Conservation (phyloP, 2,113 vertebrate species). For the Elanoides forficatus region DNA sequence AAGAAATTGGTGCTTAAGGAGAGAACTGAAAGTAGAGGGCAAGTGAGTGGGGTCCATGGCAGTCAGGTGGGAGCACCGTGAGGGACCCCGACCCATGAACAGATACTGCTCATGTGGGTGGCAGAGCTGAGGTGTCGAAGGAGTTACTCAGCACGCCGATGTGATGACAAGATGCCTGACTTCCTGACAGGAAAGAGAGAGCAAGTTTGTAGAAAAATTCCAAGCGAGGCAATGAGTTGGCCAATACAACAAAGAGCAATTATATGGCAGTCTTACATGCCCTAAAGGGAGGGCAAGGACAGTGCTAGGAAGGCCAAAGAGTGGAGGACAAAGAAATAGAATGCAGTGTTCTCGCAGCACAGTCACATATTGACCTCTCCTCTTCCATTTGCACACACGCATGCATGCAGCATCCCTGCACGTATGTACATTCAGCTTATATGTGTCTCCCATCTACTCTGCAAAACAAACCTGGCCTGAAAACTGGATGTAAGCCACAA, state of each 20-base stretch:
- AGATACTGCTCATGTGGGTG: neutral
- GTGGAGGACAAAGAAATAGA: neutral
- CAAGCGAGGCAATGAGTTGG: neutral
- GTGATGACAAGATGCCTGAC: neutral
- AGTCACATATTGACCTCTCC: neutral
- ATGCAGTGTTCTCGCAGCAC: neutral
- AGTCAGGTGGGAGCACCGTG: neutral
- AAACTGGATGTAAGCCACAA: neutral
- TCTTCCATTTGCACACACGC: neutral
- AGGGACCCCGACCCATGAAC: rapidly evolving
- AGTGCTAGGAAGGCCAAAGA: neutral
- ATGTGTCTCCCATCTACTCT: neutral
- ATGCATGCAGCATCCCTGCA: too few relatives aligned
- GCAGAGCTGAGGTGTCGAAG: neutral
- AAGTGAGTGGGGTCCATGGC: neutral
- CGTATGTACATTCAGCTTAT: neutral
- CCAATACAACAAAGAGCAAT: neutral
- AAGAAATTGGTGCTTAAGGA: neutral
- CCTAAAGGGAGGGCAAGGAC: neutral
- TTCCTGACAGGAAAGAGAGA: neutral
- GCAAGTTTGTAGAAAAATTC: neutral
- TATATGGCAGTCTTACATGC: neutral
- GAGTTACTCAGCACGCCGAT: neutral
- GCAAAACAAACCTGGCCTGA: neutral
- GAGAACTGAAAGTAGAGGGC: neutral